A percentile compares a stretch with the other conserved stretches of the same genome.
Evolutionary conservation across 2,888 invertebrate species (phyloP).

Genomic region (Heliconius ismenius): DNA sequence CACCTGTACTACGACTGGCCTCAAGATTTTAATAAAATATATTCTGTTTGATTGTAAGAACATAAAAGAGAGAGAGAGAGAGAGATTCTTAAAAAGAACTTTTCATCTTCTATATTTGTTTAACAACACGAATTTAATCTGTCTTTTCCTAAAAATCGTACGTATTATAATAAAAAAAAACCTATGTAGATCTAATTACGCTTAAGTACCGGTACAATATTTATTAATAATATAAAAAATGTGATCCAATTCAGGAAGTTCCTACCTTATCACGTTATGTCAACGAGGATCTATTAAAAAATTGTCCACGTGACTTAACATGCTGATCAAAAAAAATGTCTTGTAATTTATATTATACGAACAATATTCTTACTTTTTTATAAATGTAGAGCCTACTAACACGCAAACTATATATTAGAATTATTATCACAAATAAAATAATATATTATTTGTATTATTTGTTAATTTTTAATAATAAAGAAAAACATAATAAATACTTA

Average conservation of each 20-base stretch:
- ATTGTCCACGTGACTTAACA: constrained; percentile 28
- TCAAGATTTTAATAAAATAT: background rate
- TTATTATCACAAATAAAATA: background rate
- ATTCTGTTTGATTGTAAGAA: background rate
- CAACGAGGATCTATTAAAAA: constrained; percentile 38
- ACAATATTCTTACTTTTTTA: background rate
- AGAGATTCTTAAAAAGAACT: background rate
- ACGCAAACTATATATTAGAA: background rate
- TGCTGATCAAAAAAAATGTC: constrained; percentile 21
- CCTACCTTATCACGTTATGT: constrained; percentile 32
- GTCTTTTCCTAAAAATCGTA: too few relatives aligned
- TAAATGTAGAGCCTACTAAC: background rate
- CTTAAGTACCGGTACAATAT: background rate
- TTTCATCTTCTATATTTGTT: background rate
- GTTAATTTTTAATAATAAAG: background rate
- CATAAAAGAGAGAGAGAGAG: too few relatives aligned
- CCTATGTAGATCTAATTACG: background rate
- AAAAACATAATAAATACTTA: constrained; percentile 53
- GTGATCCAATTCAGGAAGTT: constrained; percentile 36
- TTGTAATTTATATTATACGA: background rate
- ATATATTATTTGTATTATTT: background rate
- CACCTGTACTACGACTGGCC: too few relatives aligned
- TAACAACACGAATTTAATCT: too few relatives aligned
- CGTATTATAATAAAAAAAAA: too few relatives aligned
- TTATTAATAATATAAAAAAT: constrained; percentile 30